Evolutionary conservation across 2,888 invertebrate species (phyloP).

Genomic region (Rhagium mordax): DNA sequence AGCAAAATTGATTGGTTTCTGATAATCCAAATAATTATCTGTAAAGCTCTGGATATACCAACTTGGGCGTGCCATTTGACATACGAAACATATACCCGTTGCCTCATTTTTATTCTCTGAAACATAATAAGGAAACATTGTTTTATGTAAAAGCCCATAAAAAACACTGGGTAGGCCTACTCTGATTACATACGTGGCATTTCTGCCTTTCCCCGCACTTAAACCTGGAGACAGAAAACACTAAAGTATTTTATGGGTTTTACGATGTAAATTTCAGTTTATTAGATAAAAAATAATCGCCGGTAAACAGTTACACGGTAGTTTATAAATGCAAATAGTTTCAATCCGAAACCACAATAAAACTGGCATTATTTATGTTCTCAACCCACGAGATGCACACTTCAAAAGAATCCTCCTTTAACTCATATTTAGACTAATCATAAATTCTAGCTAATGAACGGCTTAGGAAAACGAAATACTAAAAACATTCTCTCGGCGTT

Average conservation of each 20-base stretch:
- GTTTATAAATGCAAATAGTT: constrained; percentile 1
- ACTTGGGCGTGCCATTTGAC: too few relatives aligned
- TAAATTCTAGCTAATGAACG: neutral
- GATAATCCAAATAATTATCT: too few relatives aligned
- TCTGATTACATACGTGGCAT: neutral
- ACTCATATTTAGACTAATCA: neutral
- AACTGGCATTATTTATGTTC: constrained; percentile 12
- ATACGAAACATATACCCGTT: neutral
- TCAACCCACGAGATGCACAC: neutral
- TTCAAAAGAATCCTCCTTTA: neutral
- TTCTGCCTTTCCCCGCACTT: neutral
- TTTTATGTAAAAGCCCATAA: neutral
- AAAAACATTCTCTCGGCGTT: constrained; percentile 15
- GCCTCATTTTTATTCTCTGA: neutral
- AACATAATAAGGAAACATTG: neutral
- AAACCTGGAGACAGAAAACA: neutral
- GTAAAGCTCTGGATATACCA: too few relatives aligned
- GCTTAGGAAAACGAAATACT: neutral
- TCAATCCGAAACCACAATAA: neutral
- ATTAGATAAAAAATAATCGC: constrained; percentile 7
- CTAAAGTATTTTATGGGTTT: neutral
- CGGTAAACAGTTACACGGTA: neutral
- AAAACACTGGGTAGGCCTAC: neutral
- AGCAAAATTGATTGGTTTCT: too few relatives aligned
- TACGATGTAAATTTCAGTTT: neutral